These are phyloP conservation scores for Botrylloides violaceus DNA, from an alignment of 23 tunicate genomes.

Conservation along the genomic window DNA sequence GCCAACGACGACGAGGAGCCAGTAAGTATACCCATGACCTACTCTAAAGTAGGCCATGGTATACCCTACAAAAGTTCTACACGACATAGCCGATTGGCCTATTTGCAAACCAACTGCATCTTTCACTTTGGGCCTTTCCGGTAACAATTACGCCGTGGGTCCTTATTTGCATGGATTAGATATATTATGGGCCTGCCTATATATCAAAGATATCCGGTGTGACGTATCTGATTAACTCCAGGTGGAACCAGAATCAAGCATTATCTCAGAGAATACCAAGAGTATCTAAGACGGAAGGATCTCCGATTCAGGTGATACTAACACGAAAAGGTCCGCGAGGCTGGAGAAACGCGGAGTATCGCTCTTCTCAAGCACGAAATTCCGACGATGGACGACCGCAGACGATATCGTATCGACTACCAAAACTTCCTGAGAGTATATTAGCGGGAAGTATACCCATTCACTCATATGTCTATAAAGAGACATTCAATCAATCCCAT, in stretches of 20 bases:
- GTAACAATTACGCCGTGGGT: too few species aligned
- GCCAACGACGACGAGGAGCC: too few species aligned
- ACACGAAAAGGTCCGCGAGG: slow-evolving; percentile 25
- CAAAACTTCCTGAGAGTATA: slow-evolving; percentile 29
- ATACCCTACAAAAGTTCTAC: too few species aligned
- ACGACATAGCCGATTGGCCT: too few species aligned
- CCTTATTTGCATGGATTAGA: too few species aligned
- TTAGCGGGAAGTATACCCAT: neutral
- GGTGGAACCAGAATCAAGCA: slow-evolving; percentile 74
- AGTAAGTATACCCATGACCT: too few species aligned
- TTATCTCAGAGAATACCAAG: slow-evolving; percentile 56
- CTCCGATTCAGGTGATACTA: slow-evolving; percentile 40
- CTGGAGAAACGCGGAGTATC: slow-evolving; percentile 24
- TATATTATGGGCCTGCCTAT: too few species aligned
- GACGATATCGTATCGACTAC: slow-evolving; percentile 67
- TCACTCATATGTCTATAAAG: slow-evolving; percentile 72
- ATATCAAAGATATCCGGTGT: too few species aligned
- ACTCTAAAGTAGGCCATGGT: too few species aligned
- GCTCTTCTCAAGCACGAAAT: neutral
- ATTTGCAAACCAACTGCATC: too few species aligned
- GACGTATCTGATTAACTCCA: too few species aligned
- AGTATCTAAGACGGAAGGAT: slow-evolving; percentile 59
- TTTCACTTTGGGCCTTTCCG: too few species aligned
- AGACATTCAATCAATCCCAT: slow-evolving; percentile 58
- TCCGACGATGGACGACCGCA: slow-evolving; percentile 28